Base-by-base conservation (phyloP, 2,113 vertebrate genomes). In the Choloepus hoffmanni region DNA sequence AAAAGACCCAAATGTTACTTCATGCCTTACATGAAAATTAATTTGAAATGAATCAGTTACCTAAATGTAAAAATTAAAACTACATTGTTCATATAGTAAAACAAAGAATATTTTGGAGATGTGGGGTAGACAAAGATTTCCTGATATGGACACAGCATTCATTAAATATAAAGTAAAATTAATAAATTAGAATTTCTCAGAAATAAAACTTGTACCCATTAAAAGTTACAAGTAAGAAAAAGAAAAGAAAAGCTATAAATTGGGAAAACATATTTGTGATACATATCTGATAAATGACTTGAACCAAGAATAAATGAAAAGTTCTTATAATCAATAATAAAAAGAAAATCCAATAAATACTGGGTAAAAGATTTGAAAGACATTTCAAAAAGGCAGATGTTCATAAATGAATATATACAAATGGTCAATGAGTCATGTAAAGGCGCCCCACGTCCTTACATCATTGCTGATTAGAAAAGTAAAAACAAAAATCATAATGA, bases 101-200 rank as follows among this genome's bases (percentile, higher is more conserved):
- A 65, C 63, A 12, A 13, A 63, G 24, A 65, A 30, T 65, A 65
- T 65, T 10, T 65, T 28, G 26, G 58, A 65, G 63, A 30, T 28
- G 10, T 65, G 9, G 26, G 63, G 28, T 30, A 30, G 26, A 21
- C 63, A 65, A 65, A 30, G 63, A 65, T 28, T 28, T 65, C 63
- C 23, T 65, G 26, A 65, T 30, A 58, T 55, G 53, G 58, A 67
- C 7, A n/a, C 18, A 84, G 36, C 2, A 83, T 40, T 86, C 23
- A 79, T 5, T 91, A 65, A 92, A 84, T 77, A 70, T 24, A 77
- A 92, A 92, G 40, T 65, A 83, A 48, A 74, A 90, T 63, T n/a
- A 83, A 74, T 19, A 8, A n/a, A 50, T 7, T 58, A 77, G 50
- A 83, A 65, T 60, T 78, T 93, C 33, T 30, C 18, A 84, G 67